Evolutionary conservation across 2,113 vertebrate species (phyloP), one percentile per base, ranked within the genome.

Genomic region (Polypterus bichir): DNA sequence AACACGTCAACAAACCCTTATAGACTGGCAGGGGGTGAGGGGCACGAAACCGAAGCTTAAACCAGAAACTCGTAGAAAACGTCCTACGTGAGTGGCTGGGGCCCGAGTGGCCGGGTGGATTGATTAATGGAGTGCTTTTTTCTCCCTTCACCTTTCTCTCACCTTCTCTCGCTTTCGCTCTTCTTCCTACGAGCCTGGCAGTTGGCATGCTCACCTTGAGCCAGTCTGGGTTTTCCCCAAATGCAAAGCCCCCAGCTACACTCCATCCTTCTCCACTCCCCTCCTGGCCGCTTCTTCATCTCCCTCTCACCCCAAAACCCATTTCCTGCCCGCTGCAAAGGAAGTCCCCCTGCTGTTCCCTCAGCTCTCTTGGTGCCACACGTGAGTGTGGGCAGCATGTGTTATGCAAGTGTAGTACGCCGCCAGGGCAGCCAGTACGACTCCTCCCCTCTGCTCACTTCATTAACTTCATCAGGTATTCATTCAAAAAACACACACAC

Each of bases 391-490:
- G 9, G 70, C 77, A 77, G 73, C 71, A 76, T 79, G 84, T 83
- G 75, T 84, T 86, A 87, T 88, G 85, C 85, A 89, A 84, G 78
- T 75, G 78, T 81, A 82, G 80, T 70, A 79, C 75, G 81, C 82
- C 85, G 83, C 86, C 88, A 89, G 88, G 81, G 83, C 79, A 79
- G 80, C 81, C 81, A 81, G 80, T 85, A 83, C 77, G 52, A 73
- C 74, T 71, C 75, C 87, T 79, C 80, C 71, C 73, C 78, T 76
- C 79, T 67, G 75, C 83, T 84, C 69, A 73, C 74, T 70, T 78
- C 79, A 86, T 85, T 85, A 88, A 86, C 79, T 87, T 86, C 81
- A 92, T 91, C 90, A 92, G 88, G 90, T 90, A 87, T 89, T 93
- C 87, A 91, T 90, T 93, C 87, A 90, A 83, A 84, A 89, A 86